Conservation (phyloP, 2,797 vertebrate genomes). For the Falco naumanni region DNA sequence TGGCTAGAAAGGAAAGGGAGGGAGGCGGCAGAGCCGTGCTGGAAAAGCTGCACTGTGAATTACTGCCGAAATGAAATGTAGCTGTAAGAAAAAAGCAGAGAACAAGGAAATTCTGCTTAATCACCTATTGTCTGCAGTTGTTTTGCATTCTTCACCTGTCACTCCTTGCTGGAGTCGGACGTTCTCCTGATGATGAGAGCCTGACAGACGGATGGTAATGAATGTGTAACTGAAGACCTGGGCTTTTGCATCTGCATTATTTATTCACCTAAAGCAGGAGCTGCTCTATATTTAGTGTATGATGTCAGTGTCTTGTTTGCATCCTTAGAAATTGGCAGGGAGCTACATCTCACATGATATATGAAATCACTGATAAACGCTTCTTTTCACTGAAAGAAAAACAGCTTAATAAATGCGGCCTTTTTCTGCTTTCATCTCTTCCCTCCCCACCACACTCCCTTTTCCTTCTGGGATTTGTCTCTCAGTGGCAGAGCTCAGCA, state of each 20-base stretch:
- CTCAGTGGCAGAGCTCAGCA: slow-evolving; percentile 74
- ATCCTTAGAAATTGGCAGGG: slow-evolving; percentile 77
- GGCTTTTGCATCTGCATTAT: slow-evolving; percentile 72
- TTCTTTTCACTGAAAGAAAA: slow-evolving; percentile 80
- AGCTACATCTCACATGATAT: slow-evolving; percentile 80
- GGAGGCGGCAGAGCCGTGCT: not conserved
- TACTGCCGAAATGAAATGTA: not conserved
- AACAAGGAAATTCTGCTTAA: slow-evolving; percentile 52
- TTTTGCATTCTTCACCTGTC: slow-evolving; percentile 59
- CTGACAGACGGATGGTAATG: slow-evolving; percentile 71
- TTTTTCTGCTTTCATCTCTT: slow-evolving; percentile 74
- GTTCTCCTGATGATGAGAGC: slow-evolving; percentile 73
- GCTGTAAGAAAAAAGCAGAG: slow-evolving; percentile 19
- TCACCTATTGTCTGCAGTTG: slow-evolving; percentile 46
- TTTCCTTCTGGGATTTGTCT: slow-evolving; percentile 76
- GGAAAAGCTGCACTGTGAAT: slow-evolving; percentile 3
- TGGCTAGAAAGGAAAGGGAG: slow-evolving; percentile 17
- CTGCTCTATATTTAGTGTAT: slow-evolving; percentile 78
- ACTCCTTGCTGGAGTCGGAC: slow-evolving; percentile 41
- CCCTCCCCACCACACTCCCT: slow-evolving; percentile 44
- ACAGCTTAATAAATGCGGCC: slow-evolving; percentile 77
- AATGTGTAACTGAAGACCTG: slow-evolving; percentile 65
- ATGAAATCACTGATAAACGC: slow-evolving; percentile 82
- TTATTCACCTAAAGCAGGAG: slow-evolving; percentile 78
- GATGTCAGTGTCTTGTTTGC: slow-evolving; percentile 80